phyloP scores from a whole-genome alignment of 2,888 invertebrate genomes.

The Vannuccia rotundouncinata region DNA sequence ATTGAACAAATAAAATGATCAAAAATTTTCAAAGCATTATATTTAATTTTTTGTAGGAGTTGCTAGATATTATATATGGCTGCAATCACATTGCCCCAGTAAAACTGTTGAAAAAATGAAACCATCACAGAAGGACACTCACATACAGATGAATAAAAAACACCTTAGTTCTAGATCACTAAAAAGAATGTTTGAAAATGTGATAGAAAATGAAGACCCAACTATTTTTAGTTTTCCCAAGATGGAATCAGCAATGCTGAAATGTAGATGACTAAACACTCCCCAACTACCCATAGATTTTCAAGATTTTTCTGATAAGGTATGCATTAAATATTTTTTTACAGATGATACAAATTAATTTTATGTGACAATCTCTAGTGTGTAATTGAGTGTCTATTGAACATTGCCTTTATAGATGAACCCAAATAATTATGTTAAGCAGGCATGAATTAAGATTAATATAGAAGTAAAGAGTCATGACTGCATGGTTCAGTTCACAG shows the following conservation, averaged over 20 bases:
- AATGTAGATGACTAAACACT: neutral
- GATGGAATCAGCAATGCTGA: neutral
- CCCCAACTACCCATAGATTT: neutral
- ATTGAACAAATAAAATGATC: no score
- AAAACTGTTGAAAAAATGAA: neutral
- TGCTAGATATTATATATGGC: neutral
- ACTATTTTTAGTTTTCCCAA: neutral
- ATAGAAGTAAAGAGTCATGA: no score
- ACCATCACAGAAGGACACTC: neutral
- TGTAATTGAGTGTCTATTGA: neutral
- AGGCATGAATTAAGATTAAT: no score
- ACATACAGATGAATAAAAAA: neutral
- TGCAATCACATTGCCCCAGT: neutral
- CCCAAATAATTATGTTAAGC: neutral
- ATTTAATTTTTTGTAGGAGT: neutral
- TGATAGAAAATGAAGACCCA: neutral
- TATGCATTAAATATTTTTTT: neutral
- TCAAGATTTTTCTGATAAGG: neutral
- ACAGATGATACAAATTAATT: neutral
- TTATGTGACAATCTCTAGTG: neutral
- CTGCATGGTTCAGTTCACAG: no score
- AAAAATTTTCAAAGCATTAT: no score
- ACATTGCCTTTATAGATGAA: neutral
- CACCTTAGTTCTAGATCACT: neutral
- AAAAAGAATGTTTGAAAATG: neutral